phyloP scores from a whole-genome alignment of 2,113 vertebrate species.

The Rana temporaria region DNA sequence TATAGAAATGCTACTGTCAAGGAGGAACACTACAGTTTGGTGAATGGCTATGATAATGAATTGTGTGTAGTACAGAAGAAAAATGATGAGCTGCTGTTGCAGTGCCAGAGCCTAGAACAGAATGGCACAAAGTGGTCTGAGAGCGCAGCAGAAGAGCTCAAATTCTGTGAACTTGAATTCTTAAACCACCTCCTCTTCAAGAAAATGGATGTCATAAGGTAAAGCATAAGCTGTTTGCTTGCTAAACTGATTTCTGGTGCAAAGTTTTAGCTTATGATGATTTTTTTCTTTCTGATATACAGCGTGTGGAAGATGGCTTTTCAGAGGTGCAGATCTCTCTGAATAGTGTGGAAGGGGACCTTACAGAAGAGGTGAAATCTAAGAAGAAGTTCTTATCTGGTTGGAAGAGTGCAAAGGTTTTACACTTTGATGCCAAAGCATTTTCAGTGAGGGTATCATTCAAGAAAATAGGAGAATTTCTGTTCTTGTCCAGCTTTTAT shows the following conservation, averaged over 20 bases:
- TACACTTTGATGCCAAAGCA: slow-evolving; percentile 61
- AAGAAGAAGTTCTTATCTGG: slow-evolving; percentile 64
- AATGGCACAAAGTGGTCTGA: slow-evolving; percentile 50
- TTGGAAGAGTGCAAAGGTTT: slow-evolving; percentile 64
- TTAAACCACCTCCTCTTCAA: slow-evolving; percentile 4
- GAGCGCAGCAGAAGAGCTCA: slow-evolving; percentile 47
- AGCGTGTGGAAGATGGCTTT: slow-evolving; percentile 71
- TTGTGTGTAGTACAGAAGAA: slow-evolving; percentile 69
- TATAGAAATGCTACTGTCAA: slow-evolving; percentile 64
- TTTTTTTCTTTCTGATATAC: slow-evolving; percentile 28
- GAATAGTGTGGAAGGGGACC: slow-evolving; percentile 62
- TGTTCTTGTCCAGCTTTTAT: slow-evolving; percentile 64
- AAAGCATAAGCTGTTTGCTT: background rate
- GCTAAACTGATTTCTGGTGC: background rate
- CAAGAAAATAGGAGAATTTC: slow-evolving; percentile 67
- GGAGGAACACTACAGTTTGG: slow-evolving; percentile 61
- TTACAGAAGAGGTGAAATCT: slow-evolving; percentile 64
- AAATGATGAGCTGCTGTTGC: slow-evolving; percentile 63
- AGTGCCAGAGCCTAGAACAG: slow-evolving; percentile 61
- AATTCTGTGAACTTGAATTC: slow-evolving; percentile 48
- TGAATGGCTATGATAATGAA: slow-evolving; percentile 62
- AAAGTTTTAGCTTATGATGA: too few species aligned
- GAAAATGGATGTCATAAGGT: slow-evolving; percentile 31
- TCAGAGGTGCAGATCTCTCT: slow-evolving; percentile 68
- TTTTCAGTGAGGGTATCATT: slow-evolving; percentile 66